phyloP scores from a whole-genome alignment of 2,888 invertebrate species.

The Amiota communis region DNA sequence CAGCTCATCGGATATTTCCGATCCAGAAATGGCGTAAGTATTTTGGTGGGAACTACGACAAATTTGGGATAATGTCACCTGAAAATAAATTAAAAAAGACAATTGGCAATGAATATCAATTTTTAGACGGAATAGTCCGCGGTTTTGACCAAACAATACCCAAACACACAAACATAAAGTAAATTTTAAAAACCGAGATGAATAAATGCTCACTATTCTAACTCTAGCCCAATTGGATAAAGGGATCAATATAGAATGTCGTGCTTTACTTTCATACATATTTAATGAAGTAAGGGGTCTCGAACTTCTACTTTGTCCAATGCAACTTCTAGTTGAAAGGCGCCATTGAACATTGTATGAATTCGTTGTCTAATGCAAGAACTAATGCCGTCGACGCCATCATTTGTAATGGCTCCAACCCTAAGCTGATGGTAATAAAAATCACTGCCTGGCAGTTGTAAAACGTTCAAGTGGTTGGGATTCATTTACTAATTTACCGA shows the following conservation, averaged over 20 bases:
- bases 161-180: not conserved
- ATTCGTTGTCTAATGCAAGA: slow-evolving; percentile 5
- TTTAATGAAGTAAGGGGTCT: too few species aligned
- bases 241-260: too few species aligned
- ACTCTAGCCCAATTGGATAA: not conserved
- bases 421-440: slow-evolving; percentile 62
- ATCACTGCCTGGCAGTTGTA: slow-evolving; percentile 55
- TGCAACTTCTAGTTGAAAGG: too few species aligned
- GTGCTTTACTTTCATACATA: too few species aligned
- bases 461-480: slow-evolving; percentile 61
- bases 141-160: not conserved
- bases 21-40: slow-evolving; percentile 78
- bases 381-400: slow-evolving; percentile 42
- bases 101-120: slow-evolving; percentile 1
- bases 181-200: too few species aligned
- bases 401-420: slow-evolving; percentile 35
- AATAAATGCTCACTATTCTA: not conserved
- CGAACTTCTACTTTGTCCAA: too few species aligned
- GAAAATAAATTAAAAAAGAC: slow-evolving; percentile 56
- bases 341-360: not conserved
- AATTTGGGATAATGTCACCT: slow-evolving; percentile 87
- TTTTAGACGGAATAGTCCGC: too few species aligned
- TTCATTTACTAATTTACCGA: slow-evolving; percentile 46
- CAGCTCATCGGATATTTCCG: slow-evolving; percentile 87
- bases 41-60: slow-evolving; percentile 84